A percentile compares a stretch with the other conserved stretches of the same genome.
Evolutionary conservation across 1,140 invertebrate genomes (phyloP).

Genomic region (Elymnias hypermnestra): DNA sequence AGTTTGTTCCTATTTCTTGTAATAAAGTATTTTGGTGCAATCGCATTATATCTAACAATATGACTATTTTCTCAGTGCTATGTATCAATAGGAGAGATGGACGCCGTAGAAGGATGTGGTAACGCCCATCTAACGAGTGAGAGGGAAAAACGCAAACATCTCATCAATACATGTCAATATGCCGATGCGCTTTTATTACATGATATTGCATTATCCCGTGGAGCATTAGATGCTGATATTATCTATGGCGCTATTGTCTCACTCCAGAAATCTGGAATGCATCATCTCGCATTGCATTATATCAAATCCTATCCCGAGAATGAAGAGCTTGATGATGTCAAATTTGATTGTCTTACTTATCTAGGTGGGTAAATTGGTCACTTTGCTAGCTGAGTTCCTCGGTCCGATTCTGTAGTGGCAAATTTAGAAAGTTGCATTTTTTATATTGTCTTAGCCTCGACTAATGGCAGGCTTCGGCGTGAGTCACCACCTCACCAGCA

Average conservation of each 20-base stretch:
- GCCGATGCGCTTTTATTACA: constrained; percentile 54
- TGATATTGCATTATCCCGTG: constrained; percentile 51
- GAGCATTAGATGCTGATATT: constrained; percentile 10
- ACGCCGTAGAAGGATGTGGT: constrained; percentile 66
- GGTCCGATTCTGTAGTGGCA: too few species aligned
- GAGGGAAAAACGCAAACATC: constrained; percentile 49
- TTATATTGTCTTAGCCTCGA: too few species aligned
- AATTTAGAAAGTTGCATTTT: too few species aligned
- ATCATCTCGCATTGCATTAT: constrained; percentile 62
- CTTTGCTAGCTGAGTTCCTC: too few species aligned
- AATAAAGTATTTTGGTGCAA: too few species aligned
- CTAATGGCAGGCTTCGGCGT: too few species aligned
- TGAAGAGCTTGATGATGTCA: constrained; percentile 53
- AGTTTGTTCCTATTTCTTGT: too few species aligned
- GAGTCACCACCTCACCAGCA: too few species aligned
- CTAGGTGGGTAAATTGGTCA: constrained; percentile 41
- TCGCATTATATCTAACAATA: neutral
- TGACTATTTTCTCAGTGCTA: constrained; percentile 44
- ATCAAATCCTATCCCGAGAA: constrained; percentile 50
- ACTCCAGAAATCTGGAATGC: constrained; percentile 59
- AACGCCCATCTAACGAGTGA: constrained; percentile 58
- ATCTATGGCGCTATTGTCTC: constrained; percentile 41
- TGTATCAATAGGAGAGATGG: constrained; percentile 60
- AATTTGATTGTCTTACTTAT: constrained; percentile 76
- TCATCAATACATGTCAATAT: constrained; percentile 50